A percentile compares a stretch with the other conserved stretches of the same genome.
phyloP scores from a whole-genome alignment of 2,797 vertebrate genomes.

The Etheostoma nigrum region DNA sequence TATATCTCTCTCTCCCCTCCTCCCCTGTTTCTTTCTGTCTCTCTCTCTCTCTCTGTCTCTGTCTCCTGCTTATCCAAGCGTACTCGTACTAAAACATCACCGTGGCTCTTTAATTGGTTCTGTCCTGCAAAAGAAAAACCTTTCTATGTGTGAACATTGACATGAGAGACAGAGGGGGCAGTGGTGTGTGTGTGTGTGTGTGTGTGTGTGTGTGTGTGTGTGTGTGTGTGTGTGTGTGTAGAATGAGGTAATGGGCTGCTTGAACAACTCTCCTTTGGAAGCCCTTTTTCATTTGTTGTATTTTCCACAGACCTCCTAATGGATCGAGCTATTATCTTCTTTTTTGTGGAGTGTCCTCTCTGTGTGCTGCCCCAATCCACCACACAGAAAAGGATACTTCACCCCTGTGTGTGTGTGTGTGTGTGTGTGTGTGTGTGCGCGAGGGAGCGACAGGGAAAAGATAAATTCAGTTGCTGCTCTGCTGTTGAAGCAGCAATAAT shows the following conservation, averaged over 20 bases:
- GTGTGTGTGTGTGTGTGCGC: conserved; percentile 36
- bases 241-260: conserved; percentile 72
- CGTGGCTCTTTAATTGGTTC: conserved; percentile 80
- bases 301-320: conserved; percentile 75
- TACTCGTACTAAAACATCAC: conserved; percentile 70
- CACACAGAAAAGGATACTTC: conserved; percentile 53
- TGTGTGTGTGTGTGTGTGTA: conserved; percentile 21
- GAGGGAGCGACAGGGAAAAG: background rate
- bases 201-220: conserved; percentile 11
- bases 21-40: background rate
- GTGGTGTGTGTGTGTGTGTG: conserved; percentile 14
- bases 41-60: conserved; percentile 6
- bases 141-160: conserved; percentile 60
- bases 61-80: conserved; percentile 64
- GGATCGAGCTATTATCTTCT: conserved; percentile 49
- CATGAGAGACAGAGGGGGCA: conserved; percentile 53
- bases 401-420: conserved; percentile 34
- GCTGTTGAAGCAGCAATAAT: conserved; percentile 47
- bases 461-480: conserved; percentile 33
- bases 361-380: conserved; percentile 36
- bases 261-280: conserved; percentile 60
- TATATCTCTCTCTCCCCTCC: background rate
- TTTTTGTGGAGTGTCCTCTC: conserved; percentile 53
- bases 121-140: conserved; percentile 64
- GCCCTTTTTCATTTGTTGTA: conserved; percentile 69